These are phyloP conservation scores for Phragmatobia fuliginosa DNA, from an alignment of 2,888 invertebrate genomes.

Conservation along the genomic window DNA sequence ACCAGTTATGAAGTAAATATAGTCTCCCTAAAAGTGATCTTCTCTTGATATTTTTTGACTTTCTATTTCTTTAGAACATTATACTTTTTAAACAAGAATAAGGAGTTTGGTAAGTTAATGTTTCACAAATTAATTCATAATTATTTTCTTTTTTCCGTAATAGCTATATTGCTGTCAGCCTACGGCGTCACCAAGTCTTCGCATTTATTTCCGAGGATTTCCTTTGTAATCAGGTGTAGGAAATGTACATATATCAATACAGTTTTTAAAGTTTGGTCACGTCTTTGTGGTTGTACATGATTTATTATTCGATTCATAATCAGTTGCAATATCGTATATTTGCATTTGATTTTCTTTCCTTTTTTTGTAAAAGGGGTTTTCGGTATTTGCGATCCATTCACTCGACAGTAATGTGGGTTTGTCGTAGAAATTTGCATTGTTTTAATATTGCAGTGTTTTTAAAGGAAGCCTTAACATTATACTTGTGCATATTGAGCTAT, in stretches of 20 bases:
- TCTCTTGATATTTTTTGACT: not conserved
- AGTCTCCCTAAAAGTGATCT: too few relatives aligned
- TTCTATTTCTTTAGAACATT: too few relatives aligned
- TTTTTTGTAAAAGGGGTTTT: slow-evolving; percentile 10
- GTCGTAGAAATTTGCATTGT: not conserved
- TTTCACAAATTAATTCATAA: too few relatives aligned
- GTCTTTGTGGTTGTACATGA: slow-evolving; percentile 4
- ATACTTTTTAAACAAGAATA: not conserved
- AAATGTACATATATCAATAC: slow-evolving; percentile 6
- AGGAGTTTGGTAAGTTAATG: not conserved
- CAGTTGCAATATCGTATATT: not conserved
- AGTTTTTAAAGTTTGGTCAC: slow-evolving; percentile 5
- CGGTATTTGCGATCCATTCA: not conserved
- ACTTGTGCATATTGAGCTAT: not conserved
- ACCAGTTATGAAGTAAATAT: too few relatives aligned
- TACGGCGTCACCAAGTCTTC: not conserved
- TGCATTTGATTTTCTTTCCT: slow-evolving; percentile 9
- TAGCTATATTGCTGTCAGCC: not conserved
- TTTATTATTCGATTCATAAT: slow-evolving; percentile 7
- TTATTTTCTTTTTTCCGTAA: not conserved
- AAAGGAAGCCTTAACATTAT: not conserved
- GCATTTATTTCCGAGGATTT: slow-evolving; percentile 8
- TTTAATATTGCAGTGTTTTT: not conserved
- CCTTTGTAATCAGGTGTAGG: slow-evolving; percentile 12
- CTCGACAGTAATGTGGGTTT: not conserved